Conservation (phyloP, 2,113 vertebrate species). For the Pholis gunnellus region DNA sequence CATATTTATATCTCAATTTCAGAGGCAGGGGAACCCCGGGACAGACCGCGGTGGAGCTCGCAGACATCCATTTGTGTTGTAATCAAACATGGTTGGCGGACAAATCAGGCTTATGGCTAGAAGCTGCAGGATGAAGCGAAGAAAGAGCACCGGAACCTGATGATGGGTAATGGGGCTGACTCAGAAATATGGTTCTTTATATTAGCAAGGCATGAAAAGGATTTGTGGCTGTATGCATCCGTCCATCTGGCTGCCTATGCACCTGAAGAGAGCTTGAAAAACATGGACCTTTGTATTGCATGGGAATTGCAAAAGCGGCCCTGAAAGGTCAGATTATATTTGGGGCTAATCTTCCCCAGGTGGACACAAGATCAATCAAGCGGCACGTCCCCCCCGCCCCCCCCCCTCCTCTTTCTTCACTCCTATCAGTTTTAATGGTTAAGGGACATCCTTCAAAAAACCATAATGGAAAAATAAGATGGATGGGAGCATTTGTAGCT, state of each 20-base stretch:
- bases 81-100: slow-evolving; percentile 61
- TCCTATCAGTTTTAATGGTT: slow-evolving; percentile 93
- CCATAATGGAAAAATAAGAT: slow-evolving; percentile 93
- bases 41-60: slow-evolving; percentile 1
- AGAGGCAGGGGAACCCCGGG: slow-evolving; percentile 18
- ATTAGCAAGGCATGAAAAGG: slow-evolving; percentile 14
- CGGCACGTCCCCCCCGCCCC: slow-evolving; percentile 66
- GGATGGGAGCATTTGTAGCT: slow-evolving; percentile 90
- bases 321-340: slow-evolving; percentile 78
- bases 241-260: slow-evolving; percentile 12
- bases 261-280: slow-evolving; percentile 12
- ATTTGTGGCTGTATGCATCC: slow-evolving; percentile 27
- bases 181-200: slow-evolving; percentile 33
- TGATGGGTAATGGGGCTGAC: slow-evolving; percentile 13
- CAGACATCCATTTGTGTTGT: slow-evolving; percentile 42
- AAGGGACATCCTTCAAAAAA: slow-evolving; percentile 92
- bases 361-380: slow-evolving; percentile 88
- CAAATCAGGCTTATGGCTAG: slow-evolving; percentile 51
- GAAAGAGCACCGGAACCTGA: slow-evolving; percentile 8
- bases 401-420: slow-evolving; percentile 82
- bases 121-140: slow-evolving; percentile 43
- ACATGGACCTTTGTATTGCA: slow-evolving; percentile 42
- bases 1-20: slow-evolving; percentile 46
- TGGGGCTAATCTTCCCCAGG: slow-evolving; percentile 82
- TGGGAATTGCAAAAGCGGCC: slow-evolving; percentile 29